Base-by-base conservation (phyloP, 2,797 vertebrate species). In the Phataginus tetradactyla region DNA sequence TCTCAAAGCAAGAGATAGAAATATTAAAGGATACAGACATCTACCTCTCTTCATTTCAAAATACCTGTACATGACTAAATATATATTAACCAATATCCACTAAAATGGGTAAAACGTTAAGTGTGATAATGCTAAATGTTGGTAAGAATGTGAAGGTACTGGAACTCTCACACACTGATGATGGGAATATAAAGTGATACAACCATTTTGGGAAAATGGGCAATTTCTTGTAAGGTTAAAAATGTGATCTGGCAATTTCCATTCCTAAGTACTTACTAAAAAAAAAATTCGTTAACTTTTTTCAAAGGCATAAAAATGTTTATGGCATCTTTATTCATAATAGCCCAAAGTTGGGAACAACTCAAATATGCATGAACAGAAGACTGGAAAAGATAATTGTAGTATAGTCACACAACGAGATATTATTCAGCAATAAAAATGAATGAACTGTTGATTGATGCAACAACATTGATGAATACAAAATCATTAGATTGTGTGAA, bases 211-310 rank as follows among this genome's bases (percentile, higher is more conserved):
- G 3, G n/a, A 83, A 92, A 92, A 71, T 3, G 63, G 21, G 55
- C 7, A 68, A 4, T 80, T 96, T 88, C 86, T 87, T 42, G 59
- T 7, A 93, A 87, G 75, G 18, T 42, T 71, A 88, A 90, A 74
- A 66, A 88, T 77, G 32, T 55, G 71, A 91, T 34, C 51, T 80
- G 64, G 32, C n/a, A 39, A 88, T 88, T 69, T 69, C 12, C 18
- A 88, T 85, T 78, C 37, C 63, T 80, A 91, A 57, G 57, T 84
- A 61, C 69, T 90, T 78, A 78, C 15, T 6, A 42, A 49, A 86
- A 77, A 68, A 68, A 9, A 75, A 64, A 74, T 83, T 27, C 64
- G n/a, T 88, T 55, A 88, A 84, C 25, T 45, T 90, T 78, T 95
- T 85, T 32, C 42, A 85, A 72, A 88, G 57, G 79, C 4, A 23